phyloP scores from a whole-genome alignment of 2,113 vertebrate genomes.

The Gobio gobio region DNA sequence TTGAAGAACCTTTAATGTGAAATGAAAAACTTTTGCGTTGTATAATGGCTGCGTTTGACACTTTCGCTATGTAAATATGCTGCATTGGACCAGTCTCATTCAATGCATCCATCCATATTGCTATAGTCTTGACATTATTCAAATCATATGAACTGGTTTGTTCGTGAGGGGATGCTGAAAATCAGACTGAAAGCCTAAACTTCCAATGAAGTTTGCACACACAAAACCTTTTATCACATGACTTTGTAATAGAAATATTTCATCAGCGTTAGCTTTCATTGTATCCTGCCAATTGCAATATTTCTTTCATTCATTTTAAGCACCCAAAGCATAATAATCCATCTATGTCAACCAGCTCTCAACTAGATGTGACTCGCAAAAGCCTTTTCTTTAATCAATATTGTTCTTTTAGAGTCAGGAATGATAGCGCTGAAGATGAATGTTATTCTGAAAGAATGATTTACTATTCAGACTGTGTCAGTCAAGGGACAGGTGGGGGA shows the following conservation, averaged over 20 bases:
- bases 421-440: constrained; percentile 1
- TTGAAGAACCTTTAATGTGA: background rate
- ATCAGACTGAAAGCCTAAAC: background rate
- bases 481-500: constrained; percentile 72
- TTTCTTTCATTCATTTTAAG: background rate
- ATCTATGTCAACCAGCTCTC: constrained; percentile 2
- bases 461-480: constrained; percentile 66
- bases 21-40: background rate
- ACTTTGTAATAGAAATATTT: background rate
- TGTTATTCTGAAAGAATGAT: constrained; percentile 53
- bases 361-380: background rate
- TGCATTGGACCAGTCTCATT: background rate
- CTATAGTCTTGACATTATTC: background rate
- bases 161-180: background rate
- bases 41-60: background rate
- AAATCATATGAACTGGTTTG: background rate
- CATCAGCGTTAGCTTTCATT: background rate
- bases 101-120: background rate
- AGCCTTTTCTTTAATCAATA: background rate
- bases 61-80: background rate
- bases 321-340: background rate
- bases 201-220: background rate
- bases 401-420: background rate
- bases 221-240: background rate
- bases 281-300: background rate